A percentile compares a stretch with the other conserved stretches of the same genome.
phyloP scores from a whole-genome alignment of 2,797 vertebrate genomes.

The Pseudotriccus pelzelni region DNA sequence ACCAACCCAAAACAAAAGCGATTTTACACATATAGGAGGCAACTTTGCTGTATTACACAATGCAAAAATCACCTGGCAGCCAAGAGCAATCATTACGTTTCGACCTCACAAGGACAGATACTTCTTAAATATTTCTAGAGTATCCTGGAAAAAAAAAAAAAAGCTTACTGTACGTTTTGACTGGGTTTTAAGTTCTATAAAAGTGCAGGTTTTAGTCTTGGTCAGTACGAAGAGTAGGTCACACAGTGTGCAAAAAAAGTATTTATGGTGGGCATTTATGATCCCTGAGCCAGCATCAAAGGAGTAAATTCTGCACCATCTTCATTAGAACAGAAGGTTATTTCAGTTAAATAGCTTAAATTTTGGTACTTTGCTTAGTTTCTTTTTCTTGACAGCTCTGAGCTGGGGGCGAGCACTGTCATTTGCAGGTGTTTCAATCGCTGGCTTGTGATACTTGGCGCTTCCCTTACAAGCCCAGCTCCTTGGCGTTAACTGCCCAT shows the following conservation, averaged over 20 bases:
- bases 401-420: background rate
- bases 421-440: background rate
- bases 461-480: background rate
- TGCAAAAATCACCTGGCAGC: background rate
- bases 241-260: background rate
- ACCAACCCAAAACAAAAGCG: background rate
- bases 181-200: background rate
- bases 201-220: background rate
- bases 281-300: background rate
- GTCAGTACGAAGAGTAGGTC: background rate
- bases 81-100: background rate
- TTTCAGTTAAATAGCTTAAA: background rate
- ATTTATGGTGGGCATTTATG: no score
- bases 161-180: background rate
- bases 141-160: background rate
- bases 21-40: background rate
- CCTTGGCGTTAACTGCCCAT: fast-evolving
- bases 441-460: fast-evolving
- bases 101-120: background rate
- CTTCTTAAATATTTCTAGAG: background rate
- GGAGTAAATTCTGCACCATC: background rate
- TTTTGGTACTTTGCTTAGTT: background rate
- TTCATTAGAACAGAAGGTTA: background rate
- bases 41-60: background rate
- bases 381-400: no score